Base-by-base conservation (phyloP, 2,797 vertebrate species). In the Valencia hispanica region DNA sequence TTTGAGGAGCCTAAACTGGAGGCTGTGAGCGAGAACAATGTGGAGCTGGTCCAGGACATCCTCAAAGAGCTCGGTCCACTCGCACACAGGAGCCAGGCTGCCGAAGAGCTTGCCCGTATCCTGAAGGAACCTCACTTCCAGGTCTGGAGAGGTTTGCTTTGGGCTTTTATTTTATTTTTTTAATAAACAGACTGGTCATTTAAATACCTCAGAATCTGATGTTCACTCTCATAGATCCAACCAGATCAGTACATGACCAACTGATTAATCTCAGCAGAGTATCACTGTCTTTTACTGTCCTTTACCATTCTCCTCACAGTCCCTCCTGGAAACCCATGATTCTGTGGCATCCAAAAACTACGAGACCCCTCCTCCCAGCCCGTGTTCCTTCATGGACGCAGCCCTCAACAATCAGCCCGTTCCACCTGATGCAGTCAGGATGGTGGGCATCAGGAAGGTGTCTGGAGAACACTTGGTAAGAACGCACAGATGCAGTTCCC, bases 31-130 rank as follows among this genome's bases (percentile, higher is more conserved):
- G 98, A 97, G 81, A 97, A 98, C 91, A 99, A 99, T 68, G 61
- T 99, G 92, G 97, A 98, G 92, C 94, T 98, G 93, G 96, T 98
- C 80, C 97, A 97, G 95, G 98, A 99, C 84, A 98, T 99, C 91
- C 96, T 99, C 36, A 94, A 95, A 18, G 98, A 99, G 90, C 96
- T 99, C 57, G 93, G 92, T 1, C 95, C 94, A 0, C 93, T 98
- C 72, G 81, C 92, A 0, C 84, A 95, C 65, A 92, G 87, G 69
- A 97, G 96, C 87, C 91, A 94, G 74, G 91, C 94, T 0, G 97
- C 96, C 0, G 96, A 96, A 0, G 98, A 99, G 91, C 94, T 99
- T 70, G 89, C 94, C 0, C 90, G 91, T 79, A 98, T 99, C 89
- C 96, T 99, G 75, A 96, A 96, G 79, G 96, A 98, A 48, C 98